A percentile compares a stretch with the other conserved stretches of the same genome.
phyloP scores from a whole-genome alignment of 2,113 vertebrate genomes.

The Epinephelus moara region DNA sequence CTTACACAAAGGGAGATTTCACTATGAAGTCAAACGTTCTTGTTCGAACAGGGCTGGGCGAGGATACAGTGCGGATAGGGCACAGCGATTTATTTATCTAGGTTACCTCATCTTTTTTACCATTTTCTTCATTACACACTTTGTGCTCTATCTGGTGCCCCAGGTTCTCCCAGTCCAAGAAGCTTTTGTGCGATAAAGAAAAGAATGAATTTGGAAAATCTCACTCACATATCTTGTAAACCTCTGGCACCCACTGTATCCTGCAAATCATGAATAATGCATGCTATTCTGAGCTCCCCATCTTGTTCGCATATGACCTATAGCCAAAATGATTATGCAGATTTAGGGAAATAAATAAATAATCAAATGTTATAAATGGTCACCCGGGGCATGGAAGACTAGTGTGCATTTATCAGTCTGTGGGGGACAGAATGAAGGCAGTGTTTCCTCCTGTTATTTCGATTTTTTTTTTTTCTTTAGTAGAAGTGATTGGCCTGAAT shows the following conservation, averaged over 20 bases:
- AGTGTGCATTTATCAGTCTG: constrained; percentile 76
- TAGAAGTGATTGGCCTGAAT: constrained; percentile 78
- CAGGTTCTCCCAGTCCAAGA: constrained; percentile 67
- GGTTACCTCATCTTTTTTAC: constrained; percentile 63
- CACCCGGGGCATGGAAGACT: constrained; percentile 67
- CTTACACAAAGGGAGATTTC: constrained; percentile 12
- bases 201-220: constrained; percentile 75
- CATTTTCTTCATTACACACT: constrained; percentile 79
- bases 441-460: constrained; percentile 56
- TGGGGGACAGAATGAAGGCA: constrained; percentile 67
- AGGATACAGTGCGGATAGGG: constrained; percentile 31
- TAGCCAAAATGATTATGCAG: constrained; percentile 83
- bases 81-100: constrained; percentile 71
- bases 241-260: constrained; percentile 71
- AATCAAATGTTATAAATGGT: constrained; percentile 81
- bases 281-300: constrained; percentile 58
- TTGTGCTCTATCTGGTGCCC: constrained; percentile 68
- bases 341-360: constrained; percentile 80
- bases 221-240: constrained; percentile 80
- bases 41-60: constrained; percentile 8
- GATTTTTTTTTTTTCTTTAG: constrained; percentile 46
- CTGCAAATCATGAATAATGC: constrained; percentile 81
- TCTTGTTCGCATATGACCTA: constrained; percentile 81
- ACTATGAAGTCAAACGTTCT: constrained; percentile 37
- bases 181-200: constrained; percentile 78